Percentiles rank a stretch among this genome's conserved stretches.
These are phyloP conservation scores for Fistularia tabacaria DNA, from an alignment of 2,797 vertebrate species.

Conservation along the genomic window DNA sequence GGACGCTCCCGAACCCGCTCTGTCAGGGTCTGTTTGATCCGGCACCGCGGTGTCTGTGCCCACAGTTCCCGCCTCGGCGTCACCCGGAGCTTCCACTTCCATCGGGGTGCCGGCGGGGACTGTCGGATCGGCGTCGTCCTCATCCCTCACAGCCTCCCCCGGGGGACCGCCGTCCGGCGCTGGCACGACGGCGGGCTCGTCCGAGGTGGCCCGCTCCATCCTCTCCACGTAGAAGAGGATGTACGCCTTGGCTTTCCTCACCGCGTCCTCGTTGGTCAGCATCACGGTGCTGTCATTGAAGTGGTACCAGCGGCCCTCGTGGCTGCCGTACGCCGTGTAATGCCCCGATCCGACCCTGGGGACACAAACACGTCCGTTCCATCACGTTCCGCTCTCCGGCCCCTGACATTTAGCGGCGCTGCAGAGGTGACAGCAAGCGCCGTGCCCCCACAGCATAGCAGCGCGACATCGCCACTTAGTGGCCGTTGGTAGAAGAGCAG, in stretches of 20 bases:
- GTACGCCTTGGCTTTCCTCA: slow-evolving; percentile 96
- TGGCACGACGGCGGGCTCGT: slow-evolving; percentile 30
- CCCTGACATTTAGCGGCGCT: slow-evolving; percentile 7
- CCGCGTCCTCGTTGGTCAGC: slow-evolving; percentile 87
- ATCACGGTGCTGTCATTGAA: slow-evolving; percentile 99
- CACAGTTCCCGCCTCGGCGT: slow-evolving; percentile 5
- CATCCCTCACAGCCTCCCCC: slow-evolving; percentile 26
- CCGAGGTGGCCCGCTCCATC: slow-evolving; percentile 70
- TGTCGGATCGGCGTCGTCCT: background rate
- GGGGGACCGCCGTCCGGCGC: slow-evolving; percentile 14
- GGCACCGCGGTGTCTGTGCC: slow-evolving; percentile 15
- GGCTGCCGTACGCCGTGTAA: slow-evolving; percentile 93
- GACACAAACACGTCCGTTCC: slow-evolving; percentile 27
- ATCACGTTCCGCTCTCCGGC: slow-evolving; percentile 31
- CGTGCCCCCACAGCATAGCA: background rate
- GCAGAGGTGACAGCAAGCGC: slow-evolving; percentile 1
- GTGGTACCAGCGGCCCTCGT: slow-evolving; percentile 93
- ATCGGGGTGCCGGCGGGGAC: slow-evolving; percentile 15
- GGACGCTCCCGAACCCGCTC: slow-evolving; percentile 6
- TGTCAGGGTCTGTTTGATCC: slow-evolving; percentile 13
- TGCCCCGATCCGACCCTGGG: slow-evolving; percentile 93
- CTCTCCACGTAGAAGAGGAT: slow-evolving; percentile 95
- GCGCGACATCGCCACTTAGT: slow-evolving; percentile 46
- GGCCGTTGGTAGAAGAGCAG: slow-evolving; percentile 31
- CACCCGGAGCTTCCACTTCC: slow-evolving; percentile 19